Conservation (phyloP, 2,113 vertebrate species). For the Dryoscopus gambensis region DNA sequence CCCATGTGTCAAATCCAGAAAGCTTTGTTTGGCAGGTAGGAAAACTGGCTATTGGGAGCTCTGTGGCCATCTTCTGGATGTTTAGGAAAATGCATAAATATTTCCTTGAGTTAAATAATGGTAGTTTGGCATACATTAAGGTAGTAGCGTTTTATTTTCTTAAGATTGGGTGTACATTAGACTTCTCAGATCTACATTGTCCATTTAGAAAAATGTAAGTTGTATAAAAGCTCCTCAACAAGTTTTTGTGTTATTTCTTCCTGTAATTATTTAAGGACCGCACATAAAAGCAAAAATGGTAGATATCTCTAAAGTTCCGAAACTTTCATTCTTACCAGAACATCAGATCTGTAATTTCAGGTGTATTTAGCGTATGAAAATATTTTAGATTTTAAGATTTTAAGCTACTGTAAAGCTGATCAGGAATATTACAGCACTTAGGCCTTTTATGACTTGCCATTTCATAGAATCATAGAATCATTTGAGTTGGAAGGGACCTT, state of each 20-base stretch:
- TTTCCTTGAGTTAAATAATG: not conserved
- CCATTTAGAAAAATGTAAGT: not conserved
- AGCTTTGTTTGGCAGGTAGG: not conserved
- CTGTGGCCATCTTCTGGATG: constrained; percentile 61
- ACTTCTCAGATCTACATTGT: not conserved
- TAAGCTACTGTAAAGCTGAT: not conserved
- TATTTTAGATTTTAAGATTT: not conserved
- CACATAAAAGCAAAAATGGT: not conserved
- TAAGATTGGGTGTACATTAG: not conserved
- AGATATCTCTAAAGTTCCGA: not conserved
- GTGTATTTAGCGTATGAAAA: not conserved
- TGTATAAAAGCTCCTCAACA: not conserved
- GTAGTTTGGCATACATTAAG: not conserved
- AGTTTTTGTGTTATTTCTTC: not conserved
- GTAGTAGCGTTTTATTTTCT: not conserved
- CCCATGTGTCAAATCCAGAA: not conserved
- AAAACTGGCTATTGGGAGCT: not conserved
- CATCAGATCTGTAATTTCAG: not conserved
- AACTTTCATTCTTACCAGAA: not conserved
- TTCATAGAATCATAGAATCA: not conserved
- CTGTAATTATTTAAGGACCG: not conserved
- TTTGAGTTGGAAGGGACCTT: not conserved
- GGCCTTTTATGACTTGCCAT: not conserved
- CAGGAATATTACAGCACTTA: not conserved
- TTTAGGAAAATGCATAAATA: constrained; percentile 11